Evolutionary conservation across 2,113 vertebrate species (phyloP).

Genomic region (Neodontobutis hainanensis): DNA sequence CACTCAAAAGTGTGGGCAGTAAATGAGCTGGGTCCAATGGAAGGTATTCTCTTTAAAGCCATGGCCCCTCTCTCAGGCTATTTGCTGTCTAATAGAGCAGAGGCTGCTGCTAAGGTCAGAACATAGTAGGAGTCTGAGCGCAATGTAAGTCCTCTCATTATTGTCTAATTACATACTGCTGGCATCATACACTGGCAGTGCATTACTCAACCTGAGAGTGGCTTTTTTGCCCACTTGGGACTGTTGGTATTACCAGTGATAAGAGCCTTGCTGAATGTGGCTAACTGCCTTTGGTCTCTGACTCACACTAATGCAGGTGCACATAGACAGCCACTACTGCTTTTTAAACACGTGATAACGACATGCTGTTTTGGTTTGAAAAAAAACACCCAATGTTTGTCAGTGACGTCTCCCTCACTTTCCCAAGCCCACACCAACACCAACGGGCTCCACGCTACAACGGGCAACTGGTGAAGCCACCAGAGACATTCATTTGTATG

Average conservation of each 20-base stretch:
- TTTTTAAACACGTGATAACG: conserved; percentile 42
- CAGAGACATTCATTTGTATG: conserved; percentile 88
- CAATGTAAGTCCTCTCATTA: conserved; percentile 79
- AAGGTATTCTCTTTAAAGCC: conserved; percentile 76
- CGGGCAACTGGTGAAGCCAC: conserved; percentile 81
- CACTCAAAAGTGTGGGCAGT: conserved; percentile 38
- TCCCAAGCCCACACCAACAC: conserved; percentile 55
- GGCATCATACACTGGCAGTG: conserved; percentile 79
- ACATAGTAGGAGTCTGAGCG: conserved; percentile 77
- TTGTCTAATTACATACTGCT: conserved; percentile 83
- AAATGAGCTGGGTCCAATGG: conserved; percentile 56
- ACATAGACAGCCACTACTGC: conserved; percentile 52
- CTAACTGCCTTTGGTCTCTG: conserved; percentile 77
- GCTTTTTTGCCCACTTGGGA: conserved; percentile 83
- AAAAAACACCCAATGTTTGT: conserved; percentile 68
- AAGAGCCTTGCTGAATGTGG: conserved; percentile 79
- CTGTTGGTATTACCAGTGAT: conserved; percentile 74
- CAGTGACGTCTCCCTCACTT: conserved; percentile 74
- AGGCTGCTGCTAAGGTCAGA: conserved; percentile 83
- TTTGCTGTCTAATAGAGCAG: conserved; percentile 81
- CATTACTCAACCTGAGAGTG: conserved; percentile 77
- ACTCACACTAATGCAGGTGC: conserved; percentile 57
- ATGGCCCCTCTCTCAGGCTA: conserved; percentile 79
- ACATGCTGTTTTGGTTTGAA: conserved; percentile 67
- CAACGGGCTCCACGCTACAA: conserved; percentile 82